phyloP scores from a whole-genome alignment of 2,888 invertebrate genomes.

The Hedya salicella region DNA sequence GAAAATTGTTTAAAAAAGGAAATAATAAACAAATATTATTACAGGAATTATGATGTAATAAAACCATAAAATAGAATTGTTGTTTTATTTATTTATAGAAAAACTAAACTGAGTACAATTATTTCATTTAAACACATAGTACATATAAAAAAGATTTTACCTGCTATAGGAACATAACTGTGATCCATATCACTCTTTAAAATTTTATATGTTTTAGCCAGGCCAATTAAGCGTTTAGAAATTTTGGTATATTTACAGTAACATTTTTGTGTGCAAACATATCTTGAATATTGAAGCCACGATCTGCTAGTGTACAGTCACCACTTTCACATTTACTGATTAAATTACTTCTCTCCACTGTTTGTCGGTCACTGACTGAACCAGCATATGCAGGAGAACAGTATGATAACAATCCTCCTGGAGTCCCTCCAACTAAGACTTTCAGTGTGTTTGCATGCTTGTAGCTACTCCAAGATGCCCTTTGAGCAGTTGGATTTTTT shows the following conservation, averaged over 20 bases:
- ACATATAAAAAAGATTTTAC: no score
- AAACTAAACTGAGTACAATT: neutral
- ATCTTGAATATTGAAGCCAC: neutral
- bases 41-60: constrained; percentile 6
- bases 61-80: constrained; percentile 1
- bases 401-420: no score
- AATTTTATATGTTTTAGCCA: neutral
- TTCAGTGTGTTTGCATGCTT: no score
- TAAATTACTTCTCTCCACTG: neutral
- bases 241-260: neutral
- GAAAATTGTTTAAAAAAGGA: constrained; percentile 3
- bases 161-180: neutral
- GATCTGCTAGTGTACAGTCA: neutral
- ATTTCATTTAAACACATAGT: neutral
- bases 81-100: neutral
- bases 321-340: neutral
- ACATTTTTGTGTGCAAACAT: neutral
- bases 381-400: no score
- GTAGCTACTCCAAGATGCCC: no score
- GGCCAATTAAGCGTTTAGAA: neutral
- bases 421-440: no score
- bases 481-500: no score
- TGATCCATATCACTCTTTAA: neutral
- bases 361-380: neutral
- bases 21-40: constrained; percentile 7